Percentiles rank a stretch among this genome's conserved stretches.
These are phyloP conservation scores for Hephaestus fuliginosus DNA, from an alignment of 2,797 vertebrate genomes.

Conservation along the genomic window DNA sequence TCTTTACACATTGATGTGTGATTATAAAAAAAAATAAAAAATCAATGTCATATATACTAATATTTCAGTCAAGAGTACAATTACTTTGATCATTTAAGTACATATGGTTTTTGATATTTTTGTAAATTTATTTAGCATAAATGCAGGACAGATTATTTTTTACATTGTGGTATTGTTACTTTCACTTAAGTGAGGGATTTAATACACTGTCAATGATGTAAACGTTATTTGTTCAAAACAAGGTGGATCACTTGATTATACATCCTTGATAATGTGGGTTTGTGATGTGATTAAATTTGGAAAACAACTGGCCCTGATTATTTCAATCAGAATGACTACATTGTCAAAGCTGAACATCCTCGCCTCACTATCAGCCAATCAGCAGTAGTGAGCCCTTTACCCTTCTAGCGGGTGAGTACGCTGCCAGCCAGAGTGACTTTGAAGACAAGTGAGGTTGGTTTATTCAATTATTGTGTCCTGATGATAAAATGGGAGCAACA, in stretches of 20 bases:
- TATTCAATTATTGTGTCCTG: conserved; percentile 84
- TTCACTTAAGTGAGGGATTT: not conserved
- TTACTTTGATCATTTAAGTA: not conserved
- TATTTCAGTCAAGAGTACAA: not conserved
- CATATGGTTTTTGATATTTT: not conserved
- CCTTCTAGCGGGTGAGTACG: conserved; percentile 38
- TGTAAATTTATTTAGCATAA: not conserved
- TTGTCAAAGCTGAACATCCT: conserved; percentile 26
- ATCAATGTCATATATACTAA: not conserved
- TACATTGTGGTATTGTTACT: not conserved
- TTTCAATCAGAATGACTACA: conserved; percentile 42
- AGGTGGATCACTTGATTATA: conserved; percentile 6
- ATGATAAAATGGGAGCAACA: conserved; percentile 82
- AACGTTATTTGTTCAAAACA: conserved; percentile 17
- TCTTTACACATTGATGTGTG: not conserved
- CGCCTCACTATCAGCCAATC: conserved; percentile 62
- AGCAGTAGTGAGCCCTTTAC: conserved; percentile 46
- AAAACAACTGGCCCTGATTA: conserved; percentile 50
- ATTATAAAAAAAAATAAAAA: not conserved
- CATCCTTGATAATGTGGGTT: conserved; percentile 21
- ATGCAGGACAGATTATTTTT: not conserved
- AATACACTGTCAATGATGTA: not conserved
- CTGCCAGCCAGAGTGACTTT: conserved; percentile 66
- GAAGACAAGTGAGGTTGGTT: conserved; percentile 81
- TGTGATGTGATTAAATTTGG: conserved; percentile 50